These are phyloP conservation scores for Lymantria dispar DNA, from an alignment of 2,888 invertebrate genomes.

Conservation along the genomic window DNA sequence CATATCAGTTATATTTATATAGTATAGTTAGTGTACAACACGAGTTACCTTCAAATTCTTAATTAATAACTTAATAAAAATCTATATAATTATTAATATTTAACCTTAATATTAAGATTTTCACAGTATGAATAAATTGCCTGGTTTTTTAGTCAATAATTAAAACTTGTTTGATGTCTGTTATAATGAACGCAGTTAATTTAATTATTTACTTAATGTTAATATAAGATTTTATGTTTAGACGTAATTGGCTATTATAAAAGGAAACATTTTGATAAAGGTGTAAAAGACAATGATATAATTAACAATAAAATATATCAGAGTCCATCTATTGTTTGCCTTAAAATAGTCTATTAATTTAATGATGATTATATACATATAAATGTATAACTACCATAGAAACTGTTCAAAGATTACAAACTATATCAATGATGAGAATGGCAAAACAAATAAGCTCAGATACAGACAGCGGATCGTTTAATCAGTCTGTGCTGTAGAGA, in stretches of 20 bases:
- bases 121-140: background rate
- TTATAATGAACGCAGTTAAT: background rate
- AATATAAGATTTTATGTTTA: background rate
- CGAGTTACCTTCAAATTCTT: background rate
- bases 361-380: too few relatives aligned
- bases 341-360: too few relatives aligned
- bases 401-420: conserved; percentile 28
- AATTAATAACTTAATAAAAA: background rate
- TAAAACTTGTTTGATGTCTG: background rate
- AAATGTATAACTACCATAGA: background rate
- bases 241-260: background rate
- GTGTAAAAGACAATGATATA: background rate
- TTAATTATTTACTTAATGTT: background rate
- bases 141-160: background rate
- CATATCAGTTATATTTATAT: too few relatives aligned
- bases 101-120: background rate
- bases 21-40: background rate
- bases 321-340: too few relatives aligned
- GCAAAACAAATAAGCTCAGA: conserved; percentile 65
- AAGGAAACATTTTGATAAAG: background rate
- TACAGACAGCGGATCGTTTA: conserved; percentile 73
- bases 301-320: background rate
- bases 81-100: background rate
- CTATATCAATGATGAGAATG: conserved; percentile 48
- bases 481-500: conserved; percentile 74